Evolutionary conservation across 2,888 invertebrate species (phyloP).

Genomic region (Piscicola geometra): DNA sequence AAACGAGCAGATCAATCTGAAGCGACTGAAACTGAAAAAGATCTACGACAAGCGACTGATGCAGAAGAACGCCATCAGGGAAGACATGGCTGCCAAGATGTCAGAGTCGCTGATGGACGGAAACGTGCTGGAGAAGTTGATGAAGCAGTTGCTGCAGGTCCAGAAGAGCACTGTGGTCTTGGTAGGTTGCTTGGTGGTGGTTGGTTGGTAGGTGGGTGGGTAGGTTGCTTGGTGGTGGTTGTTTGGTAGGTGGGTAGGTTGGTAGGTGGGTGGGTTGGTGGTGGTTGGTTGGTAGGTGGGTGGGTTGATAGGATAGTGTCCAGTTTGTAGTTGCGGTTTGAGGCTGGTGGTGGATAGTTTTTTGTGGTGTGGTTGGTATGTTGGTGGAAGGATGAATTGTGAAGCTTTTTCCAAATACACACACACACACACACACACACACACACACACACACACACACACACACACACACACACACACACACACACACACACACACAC

Average conservation of each 20-base stretch:
- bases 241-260: not conserved
- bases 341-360: too few relatives aligned
- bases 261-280: not conserved
- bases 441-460: too few relatives aligned
- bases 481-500: too few relatives aligned
- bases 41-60: slow-evolving; percentile 16
- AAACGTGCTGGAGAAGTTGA: slow-evolving; percentile 9
- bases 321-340: too few relatives aligned
- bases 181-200: not conserved
- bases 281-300: not conserved
- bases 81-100: slow-evolving; percentile 17
- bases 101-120: slow-evolving; percentile 5
- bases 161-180: not conserved
- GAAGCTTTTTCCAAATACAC: too few relatives aligned
- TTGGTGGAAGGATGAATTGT: too few relatives aligned
- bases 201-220: not conserved
- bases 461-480: too few relatives aligned
- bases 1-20: slow-evolving; percentile 6
- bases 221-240: not conserved
- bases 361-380: too few relatives aligned
- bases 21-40: slow-evolving; percentile 20
- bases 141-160: slow-evolving; percentile 11
- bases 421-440: too few relatives aligned
- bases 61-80: slow-evolving; percentile 10
- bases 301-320: not conserved